Evolutionary conservation across 2,797 vertebrate genomes (phyloP).

Genomic region (Sebastes paucispinis): DNA sequence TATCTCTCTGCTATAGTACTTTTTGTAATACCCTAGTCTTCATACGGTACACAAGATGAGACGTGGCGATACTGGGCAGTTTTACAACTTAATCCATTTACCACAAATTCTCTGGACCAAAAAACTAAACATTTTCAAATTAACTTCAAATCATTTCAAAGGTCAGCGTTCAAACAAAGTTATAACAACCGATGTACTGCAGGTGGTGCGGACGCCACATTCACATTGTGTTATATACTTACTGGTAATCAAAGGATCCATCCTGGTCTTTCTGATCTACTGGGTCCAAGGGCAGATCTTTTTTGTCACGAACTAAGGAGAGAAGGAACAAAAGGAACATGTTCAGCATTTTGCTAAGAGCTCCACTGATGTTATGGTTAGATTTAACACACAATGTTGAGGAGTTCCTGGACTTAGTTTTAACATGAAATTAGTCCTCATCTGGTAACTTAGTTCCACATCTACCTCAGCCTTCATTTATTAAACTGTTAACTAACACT

Average conservation of each 20-base stretch:
- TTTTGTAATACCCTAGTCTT: background rate
- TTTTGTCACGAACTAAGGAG: slow-evolving; percentile 91
- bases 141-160: background rate
- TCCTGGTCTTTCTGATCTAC: slow-evolving; percentile 96
- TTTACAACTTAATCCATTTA: background rate
- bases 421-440: slow-evolving; percentile 3
- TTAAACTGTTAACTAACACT: slow-evolving; percentile 6
- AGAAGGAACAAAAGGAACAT: background rate
- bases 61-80: background rate
- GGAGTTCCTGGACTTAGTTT: background rate
- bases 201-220: background rate
- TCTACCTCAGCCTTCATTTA: background rate
- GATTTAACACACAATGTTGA: background rate
- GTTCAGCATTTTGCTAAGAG: background rate
- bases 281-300: slow-evolving; percentile 91
- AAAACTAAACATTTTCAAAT: background rate
- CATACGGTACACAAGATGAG: background rate
- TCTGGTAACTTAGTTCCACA: background rate
- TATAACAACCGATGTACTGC: background rate
- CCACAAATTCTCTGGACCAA: no score
- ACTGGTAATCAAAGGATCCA: slow-evolving; percentile 98
- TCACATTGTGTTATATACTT: slow-evolving; percentile 53
- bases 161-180: background rate
- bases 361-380: background rate
- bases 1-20: background rate